Base-by-base conservation (phyloP, 2,797 vertebrate genomes). In the Arctocebus calabarensis region DNA sequence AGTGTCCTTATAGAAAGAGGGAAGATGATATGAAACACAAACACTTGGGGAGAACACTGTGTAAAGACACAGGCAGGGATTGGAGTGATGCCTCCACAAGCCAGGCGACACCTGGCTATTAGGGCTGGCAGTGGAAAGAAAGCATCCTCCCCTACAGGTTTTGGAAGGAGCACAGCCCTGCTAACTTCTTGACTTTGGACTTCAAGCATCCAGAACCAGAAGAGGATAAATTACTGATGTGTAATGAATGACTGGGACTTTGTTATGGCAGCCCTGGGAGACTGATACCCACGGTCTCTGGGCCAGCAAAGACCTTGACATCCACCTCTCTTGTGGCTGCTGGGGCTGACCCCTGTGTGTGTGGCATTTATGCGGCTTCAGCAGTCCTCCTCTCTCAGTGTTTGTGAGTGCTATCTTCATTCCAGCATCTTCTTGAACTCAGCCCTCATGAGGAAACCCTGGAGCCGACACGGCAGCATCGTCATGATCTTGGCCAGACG, bases 371-470 rank as follows among this genome's bases (percentile, higher is more conserved):
- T 7, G 45, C 23, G 48, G 79, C 70, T 48, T 37, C 48, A 3
- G 55, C 22, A 37, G 61, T 25, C 73, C 74, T 43, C 40, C 43
- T 16, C 34, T 17, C 0, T 10, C 2, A 11, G 32, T 87, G 43
- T 79, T 66, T 29, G 45, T 88, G 61, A 55, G 40, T 6, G 96
- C 88, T 95, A 98, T 98, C 98, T 98, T 97, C 96, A 97, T n/a
- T 98, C 98, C 88, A 98, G 98, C 98, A 98, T 98, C 97, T 98
- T 98, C 97, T 98, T 99, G 90, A 98, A 98, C 91, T 99, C 97
- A 0, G 86, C 91, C 94, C 98, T 98, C 98, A 98, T 98, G n/a
- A 98, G 98, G 83, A 96, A 98, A 68, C 98, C 98, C 48, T 97
- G 88, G 20, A 97, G 94, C 7, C 79, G 97, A 88, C 97, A 94